Evolutionary conservation across 2,888 invertebrate genomes (phyloP).

Genomic region (Punctoribates punctum): DNA sequence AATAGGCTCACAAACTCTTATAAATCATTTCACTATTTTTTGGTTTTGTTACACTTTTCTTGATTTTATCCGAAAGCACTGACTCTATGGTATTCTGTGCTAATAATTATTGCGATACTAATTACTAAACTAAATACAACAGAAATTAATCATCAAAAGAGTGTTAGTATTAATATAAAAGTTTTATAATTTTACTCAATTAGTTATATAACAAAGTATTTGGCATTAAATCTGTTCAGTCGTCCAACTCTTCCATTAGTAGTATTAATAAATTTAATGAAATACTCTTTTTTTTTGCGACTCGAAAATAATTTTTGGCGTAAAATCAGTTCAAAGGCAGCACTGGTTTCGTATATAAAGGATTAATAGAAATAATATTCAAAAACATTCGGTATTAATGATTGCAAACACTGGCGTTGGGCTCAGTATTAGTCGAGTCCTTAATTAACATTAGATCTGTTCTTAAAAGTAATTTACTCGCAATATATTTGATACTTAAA

Average conservation of each 20-base stretch:
- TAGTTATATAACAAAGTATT: not conserved
- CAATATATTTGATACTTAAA: not conserved
- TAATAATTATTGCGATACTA: not conserved
- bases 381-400: constrained; percentile 30
- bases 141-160: constrained; percentile 9
- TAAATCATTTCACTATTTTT: constrained; percentile 13
- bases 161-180: not conserved
- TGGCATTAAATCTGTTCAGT: not conserved
- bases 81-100: not conserved
- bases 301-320: not conserved
- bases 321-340: not conserved
- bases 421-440: not conserved
- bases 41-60: not conserved
- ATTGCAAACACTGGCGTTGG: not conserved
- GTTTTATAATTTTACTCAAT: not conserved
- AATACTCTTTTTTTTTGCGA: not conserved
- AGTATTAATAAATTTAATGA: not conserved
- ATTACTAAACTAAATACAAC: not conserved
- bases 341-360: not conserved
- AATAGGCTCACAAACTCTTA: not conserved
- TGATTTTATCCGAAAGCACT: not conserved
- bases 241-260: not conserved
- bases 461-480: constrained; percentile 19
- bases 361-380: constrained; percentile 29
- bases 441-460: constrained; percentile 7